Evolutionary conservation across 35 echinoderm and acorn worm genomes (phyloP).

Genomic region (Chiridota heheva): DNA sequence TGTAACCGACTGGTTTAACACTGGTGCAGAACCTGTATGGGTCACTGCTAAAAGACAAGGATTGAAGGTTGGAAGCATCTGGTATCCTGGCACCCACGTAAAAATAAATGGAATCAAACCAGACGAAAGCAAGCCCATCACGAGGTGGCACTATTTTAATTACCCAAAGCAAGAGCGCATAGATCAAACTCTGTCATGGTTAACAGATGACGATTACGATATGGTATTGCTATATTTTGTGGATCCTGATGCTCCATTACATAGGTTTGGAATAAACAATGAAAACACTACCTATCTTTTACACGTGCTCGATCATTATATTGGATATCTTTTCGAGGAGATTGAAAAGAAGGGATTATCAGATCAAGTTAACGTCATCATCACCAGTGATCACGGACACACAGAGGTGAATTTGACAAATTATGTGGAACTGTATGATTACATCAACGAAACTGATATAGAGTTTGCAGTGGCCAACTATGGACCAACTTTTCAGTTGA

Average conservation of each 20-base stretch:
- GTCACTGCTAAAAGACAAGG: conserved; percentile 71
- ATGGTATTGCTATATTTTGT: conserved; percentile 63
- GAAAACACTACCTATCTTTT: conserved; percentile 27
- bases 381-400: conserved; percentile 70
- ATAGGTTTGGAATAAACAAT: conserved; percentile 52
- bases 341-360: conserved; percentile 34
- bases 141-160: conserved; percentile 47
- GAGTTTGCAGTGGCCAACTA: conserved; percentile 63
- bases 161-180: conserved; percentile 41
- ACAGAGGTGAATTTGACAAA: conserved; percentile 19
- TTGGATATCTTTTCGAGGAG: conserved; percentile 50
- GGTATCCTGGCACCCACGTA: conserved; percentile 83
- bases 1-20: conserved; percentile 79
- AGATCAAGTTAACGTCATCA: conserved; percentile 66
- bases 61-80: conserved; percentile 61
- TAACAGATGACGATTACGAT: conserved; percentile 55
- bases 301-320: conserved; percentile 42
- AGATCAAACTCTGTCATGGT: conserved; percentile 50
- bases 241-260: conserved; percentile 59
- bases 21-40: conserved; percentile 82
- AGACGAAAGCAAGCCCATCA: conserved; percentile 36
- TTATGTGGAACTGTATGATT: conserved; percentile 67
- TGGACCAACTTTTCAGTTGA: conserved; percentile 78
- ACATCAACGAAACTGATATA: conserved; percentile 57
- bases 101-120: conserved; percentile 70